These are phyloP conservation scores for Hippocampus mohnikei DNA, from an alignment of 2,113 vertebrate species.

Conservation along the genomic window DNA sequence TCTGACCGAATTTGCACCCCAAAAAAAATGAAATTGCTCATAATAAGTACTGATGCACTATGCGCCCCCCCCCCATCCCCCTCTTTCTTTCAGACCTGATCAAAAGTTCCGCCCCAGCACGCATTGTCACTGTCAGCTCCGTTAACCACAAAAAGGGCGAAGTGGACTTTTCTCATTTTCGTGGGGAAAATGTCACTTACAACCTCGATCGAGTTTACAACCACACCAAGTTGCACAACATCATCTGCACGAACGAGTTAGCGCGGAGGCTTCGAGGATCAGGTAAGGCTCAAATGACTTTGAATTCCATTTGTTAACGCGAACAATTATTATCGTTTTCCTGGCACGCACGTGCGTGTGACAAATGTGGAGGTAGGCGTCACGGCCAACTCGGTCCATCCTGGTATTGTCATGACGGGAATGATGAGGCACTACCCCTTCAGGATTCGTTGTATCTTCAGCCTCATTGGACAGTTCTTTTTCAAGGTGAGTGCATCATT, in stretches of 20 bases:
- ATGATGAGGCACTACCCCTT: slow-evolving; percentile 73
- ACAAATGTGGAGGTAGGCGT: slow-evolving; percentile 67
- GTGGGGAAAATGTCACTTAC: slow-evolving; percentile 50
- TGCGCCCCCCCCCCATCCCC: neutral
- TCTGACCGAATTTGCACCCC: too few relatives aligned
- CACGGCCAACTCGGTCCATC: slow-evolving; percentile 76
- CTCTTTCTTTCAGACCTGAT: slow-evolving; percentile 69
- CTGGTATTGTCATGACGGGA: slow-evolving; percentile 76
- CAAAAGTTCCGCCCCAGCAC: slow-evolving; percentile 71
- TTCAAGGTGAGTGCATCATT: slow-evolving; percentile 73
- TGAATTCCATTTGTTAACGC: neutral
- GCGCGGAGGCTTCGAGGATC: slow-evolving; percentile 75
- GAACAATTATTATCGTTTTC: neutral
- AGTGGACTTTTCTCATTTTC: slow-evolving; percentile 70
- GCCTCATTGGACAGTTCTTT: slow-evolving; percentile 71
- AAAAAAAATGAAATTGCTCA: neutral
- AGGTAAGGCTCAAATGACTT: slow-evolving; percentile 59
- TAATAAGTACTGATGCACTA: neutral
- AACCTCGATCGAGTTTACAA: slow-evolving; percentile 40
- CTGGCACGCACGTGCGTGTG: slow-evolving; percentile 1
- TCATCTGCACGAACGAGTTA: slow-evolving; percentile 79
- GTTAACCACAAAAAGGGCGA: slow-evolving; percentile 64
- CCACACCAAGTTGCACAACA: slow-evolving; percentile 83
- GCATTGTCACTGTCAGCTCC: slow-evolving; percentile 80
- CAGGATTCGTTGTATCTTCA: slow-evolving; percentile 39